Evolutionary conservation across 2,797 vertebrate genomes (phyloP), one percentile per base, ranked within the genome.

Genomic region (Buceros bicornis): DNA sequence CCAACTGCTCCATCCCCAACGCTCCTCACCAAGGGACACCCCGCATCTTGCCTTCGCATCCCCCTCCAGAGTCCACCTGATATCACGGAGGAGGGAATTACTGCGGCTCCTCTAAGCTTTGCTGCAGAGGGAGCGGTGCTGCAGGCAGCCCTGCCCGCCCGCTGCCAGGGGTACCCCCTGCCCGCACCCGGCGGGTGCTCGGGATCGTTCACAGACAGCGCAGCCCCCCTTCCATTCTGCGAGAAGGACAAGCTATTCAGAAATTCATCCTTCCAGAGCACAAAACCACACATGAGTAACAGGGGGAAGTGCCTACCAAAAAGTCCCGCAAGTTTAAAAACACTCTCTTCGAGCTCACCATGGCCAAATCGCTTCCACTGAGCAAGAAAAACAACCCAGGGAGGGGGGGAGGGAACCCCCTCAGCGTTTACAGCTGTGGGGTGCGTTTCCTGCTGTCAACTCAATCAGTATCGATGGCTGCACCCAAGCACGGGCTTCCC

Each of bases 391-490:
- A 19, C n/a, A 54, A 7, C 33, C 13, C 10, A 26, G 21, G 25
- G 4, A 21, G n/a, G n/a, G 15, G 9, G 1, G 0, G 6, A 11
- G 25, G 15, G 29, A 47, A 45, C 22, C 18, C 53, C 53, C 48
- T 60, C 15, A 14, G 7, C 48, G 8, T 57, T 94, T 80, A 57
- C 60, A 80, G 24, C 61, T 8, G 12, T 24, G 17, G 73, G 15
- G 47, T 43, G 48, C n/a, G n/a, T 61, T 87, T 85, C 71, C 83
- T 88, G 48, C 85, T 83, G 76, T 74, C 89, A 86, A 17, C 37
- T 50, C 62, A 45, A 74, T 65, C 82, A 35, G 21, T 71, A 84
- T 56, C 3, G 72, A 94, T 14, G 53, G 90, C 78, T 82, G 67
- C 72, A 80, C 29, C 45, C 40, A 61, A 65, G 56, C 20, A 74